phyloP scores from a whole-genome alignment of 1,140 invertebrate genomes.

The Solenopsis invicta region DNA sequence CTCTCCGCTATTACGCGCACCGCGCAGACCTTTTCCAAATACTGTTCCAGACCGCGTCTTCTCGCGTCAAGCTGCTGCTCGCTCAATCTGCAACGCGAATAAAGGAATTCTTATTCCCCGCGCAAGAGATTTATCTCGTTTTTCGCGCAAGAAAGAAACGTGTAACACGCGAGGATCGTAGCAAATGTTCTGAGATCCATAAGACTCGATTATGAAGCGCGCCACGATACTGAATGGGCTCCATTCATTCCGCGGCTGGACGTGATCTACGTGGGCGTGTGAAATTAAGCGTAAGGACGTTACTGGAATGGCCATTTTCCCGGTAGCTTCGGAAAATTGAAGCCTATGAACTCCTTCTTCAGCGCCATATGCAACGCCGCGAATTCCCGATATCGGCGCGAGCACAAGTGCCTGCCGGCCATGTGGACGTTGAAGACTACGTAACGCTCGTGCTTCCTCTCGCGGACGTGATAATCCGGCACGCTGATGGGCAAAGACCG shows the following conservation, averaged over 20 bases:
- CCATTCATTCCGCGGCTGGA: neutral
- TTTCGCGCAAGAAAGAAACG: neutral
- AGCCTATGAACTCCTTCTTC: slow-evolving; percentile 98
- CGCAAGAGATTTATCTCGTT: neutral
- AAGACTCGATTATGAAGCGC: neutral
- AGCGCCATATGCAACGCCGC: slow-evolving; percentile 95
- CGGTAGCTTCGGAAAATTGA: slow-evolving; percentile 98
- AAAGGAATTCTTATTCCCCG: neutral
- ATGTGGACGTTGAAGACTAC: slow-evolving; percentile 99
- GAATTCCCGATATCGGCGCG: slow-evolving; percentile 98
- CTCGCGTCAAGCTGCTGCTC: slow-evolving; percentile 98
- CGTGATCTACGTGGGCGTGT: neutral
- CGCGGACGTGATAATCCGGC: slow-evolving; percentile 95
- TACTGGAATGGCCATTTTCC: slow-evolving; percentile 99
- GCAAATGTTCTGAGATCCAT: no score
- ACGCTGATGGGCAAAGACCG: slow-evolving; percentile 99
- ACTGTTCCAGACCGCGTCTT: slow-evolving; percentile 97
- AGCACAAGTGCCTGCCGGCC: slow-evolving; percentile 98
- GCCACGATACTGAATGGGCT: neutral
- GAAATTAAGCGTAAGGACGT: slow-evolving; percentile 73
- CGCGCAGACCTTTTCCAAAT: slow-evolving; percentile 99
- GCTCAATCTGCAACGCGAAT: slow-evolving; percentile 88
- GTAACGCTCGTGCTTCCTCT: slow-evolving; percentile 95
- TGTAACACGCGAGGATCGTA: neutral
- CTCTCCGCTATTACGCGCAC: slow-evolving; percentile 99